Evolutionary conservation across 2,888 invertebrate genomes (phyloP).

Genomic region (Idaea aversata): DNA sequence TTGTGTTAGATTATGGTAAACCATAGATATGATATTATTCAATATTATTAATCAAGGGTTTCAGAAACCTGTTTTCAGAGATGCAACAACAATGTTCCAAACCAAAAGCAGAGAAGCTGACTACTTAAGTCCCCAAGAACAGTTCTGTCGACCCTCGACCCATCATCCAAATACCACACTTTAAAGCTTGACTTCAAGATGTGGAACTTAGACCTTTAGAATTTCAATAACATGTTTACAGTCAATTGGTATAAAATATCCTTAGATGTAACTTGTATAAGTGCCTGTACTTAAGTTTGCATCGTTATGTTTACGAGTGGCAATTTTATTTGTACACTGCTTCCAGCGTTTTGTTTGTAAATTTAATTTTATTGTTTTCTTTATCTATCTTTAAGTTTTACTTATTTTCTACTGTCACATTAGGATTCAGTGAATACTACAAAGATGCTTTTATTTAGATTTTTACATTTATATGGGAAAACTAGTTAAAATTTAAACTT

Average conservation of each 20-base stretch:
- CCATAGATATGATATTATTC: too few relatives aligned
- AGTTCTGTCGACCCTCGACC: too few relatives aligned
- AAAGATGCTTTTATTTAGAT: background rate
- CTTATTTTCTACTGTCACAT: background rate
- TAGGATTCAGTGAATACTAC: background rate
- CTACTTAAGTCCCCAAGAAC: too few relatives aligned
- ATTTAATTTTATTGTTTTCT: background rate
- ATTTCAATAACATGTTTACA: background rate
- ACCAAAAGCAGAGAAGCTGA: too few relatives aligned
- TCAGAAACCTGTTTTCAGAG: too few relatives aligned
- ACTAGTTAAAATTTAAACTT: background rate
- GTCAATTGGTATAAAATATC: background rate
- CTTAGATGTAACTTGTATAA: background rate
- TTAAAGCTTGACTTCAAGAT: background rate
- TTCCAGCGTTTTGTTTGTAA: background rate
- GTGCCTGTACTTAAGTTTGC: slow-evolving; percentile 1
- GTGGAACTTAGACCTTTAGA: background rate
- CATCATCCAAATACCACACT: too few relatives aligned
- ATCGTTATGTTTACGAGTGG: background rate
- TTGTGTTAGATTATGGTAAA: too few relatives aligned
- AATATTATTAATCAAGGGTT: too few relatives aligned
- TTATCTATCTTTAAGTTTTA: background rate
- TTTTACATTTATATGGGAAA: background rate
- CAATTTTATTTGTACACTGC: background rate
- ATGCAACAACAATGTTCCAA: too few relatives aligned